A percentile compares a stretch with the other conserved stretches of the same genome.
Conservation (phyloP, 2,113 vertebrate genomes). For the Podarcis cretensis region DNA sequence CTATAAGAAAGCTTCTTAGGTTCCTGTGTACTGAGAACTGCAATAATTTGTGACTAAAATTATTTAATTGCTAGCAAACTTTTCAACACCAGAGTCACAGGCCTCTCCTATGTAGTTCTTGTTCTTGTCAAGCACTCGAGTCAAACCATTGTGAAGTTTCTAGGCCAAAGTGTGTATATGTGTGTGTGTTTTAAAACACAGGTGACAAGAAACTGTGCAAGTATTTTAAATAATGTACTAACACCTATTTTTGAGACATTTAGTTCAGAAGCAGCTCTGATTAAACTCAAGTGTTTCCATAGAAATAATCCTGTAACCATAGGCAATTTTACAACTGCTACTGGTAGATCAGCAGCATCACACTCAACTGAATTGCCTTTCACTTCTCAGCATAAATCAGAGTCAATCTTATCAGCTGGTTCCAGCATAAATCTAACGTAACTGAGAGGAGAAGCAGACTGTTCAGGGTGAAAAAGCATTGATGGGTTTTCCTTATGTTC, state of each 20-base stretch:
- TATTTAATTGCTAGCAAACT: neutral
- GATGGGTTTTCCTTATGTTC: neutral
- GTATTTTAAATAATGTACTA: neutral
- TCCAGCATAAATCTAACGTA: neutral
- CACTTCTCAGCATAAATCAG: neutral
- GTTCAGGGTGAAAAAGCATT: neutral
- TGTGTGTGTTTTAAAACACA: neutral
- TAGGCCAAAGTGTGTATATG: neutral
- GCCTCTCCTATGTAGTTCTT: neutral
- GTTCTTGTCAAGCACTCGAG: neutral
- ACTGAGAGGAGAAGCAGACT: neutral
- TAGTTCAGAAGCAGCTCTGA: conserved; percentile 14
- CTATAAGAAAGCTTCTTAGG: no score
- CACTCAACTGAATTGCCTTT: neutral
- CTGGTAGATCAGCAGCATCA: neutral
- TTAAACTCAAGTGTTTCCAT: neutral
- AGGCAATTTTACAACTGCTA: neutral
- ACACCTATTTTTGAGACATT: conserved; percentile 2
- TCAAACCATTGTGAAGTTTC: conserved; percentile 20
- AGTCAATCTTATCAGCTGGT: neutral
- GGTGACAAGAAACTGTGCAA: conserved; percentile 14
- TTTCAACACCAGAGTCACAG: neutral
- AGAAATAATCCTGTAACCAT: neutral
- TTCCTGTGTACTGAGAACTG: neutral
- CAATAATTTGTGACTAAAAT: neutral